phyloP scores from a whole-genome alignment of 2,888 invertebrate species.

The Drosophila affinis region DNA sequence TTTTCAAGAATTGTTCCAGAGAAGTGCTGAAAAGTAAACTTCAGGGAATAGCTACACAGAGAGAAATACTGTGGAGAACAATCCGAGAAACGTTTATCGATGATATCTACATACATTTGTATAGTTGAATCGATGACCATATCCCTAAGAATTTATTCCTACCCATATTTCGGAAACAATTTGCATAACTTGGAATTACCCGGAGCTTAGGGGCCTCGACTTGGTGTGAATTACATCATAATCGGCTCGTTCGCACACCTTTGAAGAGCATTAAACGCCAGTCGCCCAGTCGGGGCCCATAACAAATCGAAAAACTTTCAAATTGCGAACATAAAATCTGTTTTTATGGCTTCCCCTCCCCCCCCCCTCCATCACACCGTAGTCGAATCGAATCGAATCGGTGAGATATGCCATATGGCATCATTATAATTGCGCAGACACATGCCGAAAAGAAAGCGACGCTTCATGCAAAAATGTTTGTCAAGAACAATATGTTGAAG shows the following conservation, averaged over 20 bases:
- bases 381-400: constrained; percentile 43
- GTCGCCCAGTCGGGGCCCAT: constrained; percentile 31
- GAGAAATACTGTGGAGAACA: neutral
- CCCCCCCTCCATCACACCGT: constrained; percentile 1
- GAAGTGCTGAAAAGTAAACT: constrained; percentile 16
- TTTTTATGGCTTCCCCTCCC: constrained; percentile 54
- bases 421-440: constrained; percentile 61
- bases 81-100: no score
- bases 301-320: constrained; percentile 44
- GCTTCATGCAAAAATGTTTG: constrained; percentile 50
- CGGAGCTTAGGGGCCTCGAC: constrained; percentile 15
- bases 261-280: constrained; percentile 33
- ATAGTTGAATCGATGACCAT: neutral
- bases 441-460: constrained; percentile 35
- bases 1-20: constrained; percentile 15
- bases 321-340: constrained; percentile 60
- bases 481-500: constrained; percentile 52
- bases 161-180: constrained; percentile 2
- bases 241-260: constrained; percentile 41
- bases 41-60: constrained; percentile 4
- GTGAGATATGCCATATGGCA: constrained; percentile 58
- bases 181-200: constrained; percentile 26
- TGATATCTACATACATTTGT: no score
- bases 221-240: constrained; percentile 43
- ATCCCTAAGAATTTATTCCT: constrained; percentile 19